phyloP scores from a whole-genome alignment of 2,888 invertebrate species.

The Epistrophe eligans region DNA sequence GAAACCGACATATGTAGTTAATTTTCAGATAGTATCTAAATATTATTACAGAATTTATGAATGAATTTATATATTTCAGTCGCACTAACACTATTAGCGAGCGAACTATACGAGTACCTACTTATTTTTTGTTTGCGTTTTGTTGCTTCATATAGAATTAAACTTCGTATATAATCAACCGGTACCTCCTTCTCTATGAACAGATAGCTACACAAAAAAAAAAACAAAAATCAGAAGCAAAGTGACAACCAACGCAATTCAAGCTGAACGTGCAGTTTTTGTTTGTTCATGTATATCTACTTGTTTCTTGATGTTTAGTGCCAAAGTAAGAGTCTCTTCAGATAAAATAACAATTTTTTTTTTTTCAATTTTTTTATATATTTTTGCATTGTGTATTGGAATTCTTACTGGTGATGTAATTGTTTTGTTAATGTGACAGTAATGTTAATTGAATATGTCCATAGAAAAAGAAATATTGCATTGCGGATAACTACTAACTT shows the following conservation, averaged over 20 bases:
- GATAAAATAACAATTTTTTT: slow-evolving; percentile 21
- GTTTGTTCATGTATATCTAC: neutral
- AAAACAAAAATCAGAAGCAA: neutral
- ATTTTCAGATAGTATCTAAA: neutral
- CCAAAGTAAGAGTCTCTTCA: neutral
- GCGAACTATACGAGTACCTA: neutral
- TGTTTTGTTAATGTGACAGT: slow-evolving; percentile 35
- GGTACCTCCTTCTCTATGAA: neutral
- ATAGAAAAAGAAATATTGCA: neutral
- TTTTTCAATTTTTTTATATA: neutral
- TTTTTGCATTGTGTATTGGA: neutral
- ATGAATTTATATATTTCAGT: slow-evolving; percentile 37
- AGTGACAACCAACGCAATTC: slow-evolving; percentile 46
- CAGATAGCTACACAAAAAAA: neutral
- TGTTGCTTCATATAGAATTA: slow-evolving; percentile 17
- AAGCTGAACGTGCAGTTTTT: slow-evolving; percentile 47
- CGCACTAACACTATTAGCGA: neutral
- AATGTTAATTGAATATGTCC: slow-evolving; percentile 12
- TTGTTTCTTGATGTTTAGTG: slow-evolving; percentile 19
- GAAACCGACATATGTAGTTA: neutral
- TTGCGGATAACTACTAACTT: neutral
- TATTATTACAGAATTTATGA: slow-evolving; percentile 43
- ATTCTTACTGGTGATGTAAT: slow-evolving; percentile 48
- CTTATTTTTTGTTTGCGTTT: neutral
- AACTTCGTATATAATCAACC: neutral